Base-by-base conservation (phyloP, 2,888 invertebrate genomes). In the Margaritifera margaritifera region DNA sequence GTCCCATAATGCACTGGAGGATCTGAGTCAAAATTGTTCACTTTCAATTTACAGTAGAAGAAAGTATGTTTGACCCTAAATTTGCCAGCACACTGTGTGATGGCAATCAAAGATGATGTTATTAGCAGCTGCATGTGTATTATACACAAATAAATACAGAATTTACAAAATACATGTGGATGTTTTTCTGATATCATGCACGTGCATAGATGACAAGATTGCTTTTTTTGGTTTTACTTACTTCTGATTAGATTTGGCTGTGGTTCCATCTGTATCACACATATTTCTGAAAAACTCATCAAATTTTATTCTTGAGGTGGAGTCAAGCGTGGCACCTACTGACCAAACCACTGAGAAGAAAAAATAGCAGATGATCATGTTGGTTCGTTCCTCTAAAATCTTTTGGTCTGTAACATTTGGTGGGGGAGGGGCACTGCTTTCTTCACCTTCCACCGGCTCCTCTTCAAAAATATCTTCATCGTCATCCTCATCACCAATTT, bases 211-310 rank as follows among this genome's bases (percentile, higher is more conserved):
- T 42, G 15, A 42, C 42, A 42, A 11, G 42, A 42, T 42, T 11
- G 11, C 15, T 42, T 42, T 8, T 42, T 42, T 42, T 8, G 19
- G 50, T 22, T 42, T 19, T 24, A 66, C 74, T 73, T 78, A 89
- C 89, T 83, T 86, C 27, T 88, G 88, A 70, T 86, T 42, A 0
- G 42, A 84, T 75, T 89, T 88, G 22, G 83, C 81, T 50, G 81
- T 84, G 18, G 74, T 71, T n/a, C 84, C 82, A 59, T 88, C 89
- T 85, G 86, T 88, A 55, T 88, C 88, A 77, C 88, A 89, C 19
- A 98, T 90, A 85, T 94, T 94, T 55, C 97, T 78, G 75, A 89
- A 88, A 72, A 87, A 89, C 69, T 88, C 88, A 64, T 89, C 88
- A 84, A 89, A 89, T 80, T 87, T 89, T 65, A 86, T 68, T 8